Evolutionary conservation across 2,113 vertebrate species (phyloP).

Genomic region (Trochalopteron elliotii): DNA sequence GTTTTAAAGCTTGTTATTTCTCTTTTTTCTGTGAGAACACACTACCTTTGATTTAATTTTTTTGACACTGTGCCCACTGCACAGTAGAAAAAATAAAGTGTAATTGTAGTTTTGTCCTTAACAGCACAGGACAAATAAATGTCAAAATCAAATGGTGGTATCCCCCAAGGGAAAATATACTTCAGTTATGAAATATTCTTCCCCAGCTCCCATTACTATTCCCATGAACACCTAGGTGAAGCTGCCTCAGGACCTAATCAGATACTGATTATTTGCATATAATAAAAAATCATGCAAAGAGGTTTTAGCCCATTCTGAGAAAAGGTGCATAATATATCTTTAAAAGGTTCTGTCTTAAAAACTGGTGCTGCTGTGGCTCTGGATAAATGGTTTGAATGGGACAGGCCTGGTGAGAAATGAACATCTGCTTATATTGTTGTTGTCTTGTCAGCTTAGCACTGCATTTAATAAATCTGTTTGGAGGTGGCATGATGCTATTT

Average conservation of each 20-base stretch:
- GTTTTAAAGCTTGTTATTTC: conserved; percentile 28
- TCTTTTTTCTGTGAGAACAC: conserved; percentile 42
- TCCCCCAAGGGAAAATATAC: conserved; percentile 74
- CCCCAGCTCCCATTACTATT: conserved; percentile 67
- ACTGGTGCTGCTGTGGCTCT: not conserved
- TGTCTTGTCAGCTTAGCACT: conserved; percentile 40
- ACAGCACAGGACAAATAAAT: conserved; percentile 84
- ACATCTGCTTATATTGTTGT: conserved; percentile 9
- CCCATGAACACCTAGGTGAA: conserved; percentile 77
- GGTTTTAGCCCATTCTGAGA: conserved; percentile 57
- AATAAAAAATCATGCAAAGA: conserved; percentile 73
- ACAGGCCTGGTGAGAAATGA: conserved; percentile 12
- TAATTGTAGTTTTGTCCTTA: conserved; percentile 83
- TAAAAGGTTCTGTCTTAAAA: conserved; percentile 50
- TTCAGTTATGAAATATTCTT: conserved; percentile 78
- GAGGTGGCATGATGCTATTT: conserved; percentile 10
- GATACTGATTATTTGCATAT: conserved; percentile 77
- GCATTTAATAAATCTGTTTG: conserved; percentile 45
- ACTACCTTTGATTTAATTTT: conserved; percentile 75
- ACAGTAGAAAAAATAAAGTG: conserved; percentile 62
- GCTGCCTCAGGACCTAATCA: conserved; percentile 83
- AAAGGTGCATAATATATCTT: conserved; percentile 46
- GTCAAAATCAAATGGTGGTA: conserved; percentile 83
- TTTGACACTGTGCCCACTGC: conserved; percentile 71
- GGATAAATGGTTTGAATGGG: not conserved